phyloP scores from a whole-genome alignment of 2,113 vertebrate species.

The Raja brachyura region DNA sequence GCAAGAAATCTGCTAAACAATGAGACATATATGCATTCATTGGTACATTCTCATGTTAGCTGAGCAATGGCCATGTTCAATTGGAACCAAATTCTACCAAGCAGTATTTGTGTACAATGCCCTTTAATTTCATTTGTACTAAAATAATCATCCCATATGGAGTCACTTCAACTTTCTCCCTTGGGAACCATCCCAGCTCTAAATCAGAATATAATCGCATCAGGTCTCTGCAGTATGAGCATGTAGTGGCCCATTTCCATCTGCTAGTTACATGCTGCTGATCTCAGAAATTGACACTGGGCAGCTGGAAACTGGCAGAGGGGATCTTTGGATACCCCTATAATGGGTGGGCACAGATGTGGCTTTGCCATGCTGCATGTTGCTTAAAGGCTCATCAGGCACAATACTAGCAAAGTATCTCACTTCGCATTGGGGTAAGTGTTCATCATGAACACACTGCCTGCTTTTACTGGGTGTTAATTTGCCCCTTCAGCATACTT shows the following conservation, averaged over 20 bases:
- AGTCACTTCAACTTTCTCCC: background rate
- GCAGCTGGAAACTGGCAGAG: background rate
- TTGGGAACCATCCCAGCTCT: background rate
- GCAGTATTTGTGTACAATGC: background rate
- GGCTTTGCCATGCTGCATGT: background rate
- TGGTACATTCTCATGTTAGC: background rate
- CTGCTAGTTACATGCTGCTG: background rate
- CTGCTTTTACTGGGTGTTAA: background rate
- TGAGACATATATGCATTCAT: background rate
- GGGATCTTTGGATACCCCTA: background rate
- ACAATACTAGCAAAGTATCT: background rate
- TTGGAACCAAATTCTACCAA: background rate
- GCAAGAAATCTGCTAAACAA: background rate
- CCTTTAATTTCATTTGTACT: background rate
- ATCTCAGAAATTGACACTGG: background rate
- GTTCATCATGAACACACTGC: background rate
- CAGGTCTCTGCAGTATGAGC: background rate
- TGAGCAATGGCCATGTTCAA: background rate
- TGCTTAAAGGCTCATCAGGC: background rate
- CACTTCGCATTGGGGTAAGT: too few relatives aligned
- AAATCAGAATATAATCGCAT: background rate
- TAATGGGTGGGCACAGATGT: background rate
- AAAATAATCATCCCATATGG: background rate
- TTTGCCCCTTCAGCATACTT: background rate
- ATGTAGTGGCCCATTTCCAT: background rate